Evolutionary conservation across 2,797 vertebrate species (phyloP), one percentile per base, ranked within the genome.

Genomic region (Malurus splendens): DNA sequence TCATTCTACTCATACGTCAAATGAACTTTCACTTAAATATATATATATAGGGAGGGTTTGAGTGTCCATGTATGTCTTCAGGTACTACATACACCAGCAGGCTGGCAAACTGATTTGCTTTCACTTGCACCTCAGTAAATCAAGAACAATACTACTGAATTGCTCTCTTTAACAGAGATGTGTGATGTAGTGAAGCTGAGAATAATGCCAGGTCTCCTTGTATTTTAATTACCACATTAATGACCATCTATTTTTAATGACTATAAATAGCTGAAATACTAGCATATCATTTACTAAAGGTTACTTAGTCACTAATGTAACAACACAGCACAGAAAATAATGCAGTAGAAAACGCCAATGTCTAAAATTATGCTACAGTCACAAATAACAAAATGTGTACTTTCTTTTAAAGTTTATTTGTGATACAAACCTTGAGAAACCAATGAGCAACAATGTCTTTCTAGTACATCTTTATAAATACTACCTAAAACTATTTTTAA

Each of bases 181-280:
- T 28, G 27, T 24, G 24, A 44, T 41, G 23, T 52, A 27, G n/a
- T 56, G 55, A 89, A 94, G n/a, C 27, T 42, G 41, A 86, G 52
- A 85, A 65, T 71, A 82, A 81, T 39, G 32, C 16, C 30, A 61
- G 25, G 16, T 64, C 20, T 78, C 24, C 47, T 78, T 41, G 44
- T 62, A 61, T 81, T 90, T 82, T 81, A 90, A 78, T 72, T 66
- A 48, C n/a, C 55, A 73, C 7, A 3, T 89, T 66, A 86, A 66
- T 76, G 48, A 62, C 30, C 19, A 81, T 51, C 24, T 86, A 73
- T 83, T 89, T 94, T 87, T 91, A 86, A 87, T 70, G 15, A 62
- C 33, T 81, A 83, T 62, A 89, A 73, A 75, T 56, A 82, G 44
- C 44, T 82, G 72, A 87, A 94, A 83, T 70, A 75, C 24, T 74